Evolutionary conservation across 2,888 invertebrate species (phyloP), one percentile per base, ranked within the genome.

Genomic region (Gasteruption jaculator): DNA sequence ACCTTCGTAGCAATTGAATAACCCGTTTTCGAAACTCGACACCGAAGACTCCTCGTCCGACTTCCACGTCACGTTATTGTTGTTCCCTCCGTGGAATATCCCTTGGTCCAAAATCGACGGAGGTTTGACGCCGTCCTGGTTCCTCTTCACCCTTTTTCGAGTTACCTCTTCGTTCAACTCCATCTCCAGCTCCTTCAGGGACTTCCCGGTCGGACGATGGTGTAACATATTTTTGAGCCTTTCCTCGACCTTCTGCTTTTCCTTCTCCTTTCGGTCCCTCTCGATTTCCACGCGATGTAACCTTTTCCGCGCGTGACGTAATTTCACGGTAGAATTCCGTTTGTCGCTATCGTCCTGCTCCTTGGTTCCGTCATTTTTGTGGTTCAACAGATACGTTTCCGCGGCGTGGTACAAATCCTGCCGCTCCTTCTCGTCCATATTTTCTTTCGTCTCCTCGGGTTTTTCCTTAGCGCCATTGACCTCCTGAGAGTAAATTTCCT

Each of bases 21-120:
- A 72, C 46, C 80, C 83, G 40, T 80, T 85, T 72, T 90, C 90
- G 68, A 90, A 90, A 67, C 89, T 89, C 0, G 89, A 89, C n/a
- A 83, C 78, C 5, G 85, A 85, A 40, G 78, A 80, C 40, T 83
- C 83, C 43, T 78, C 76, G 5, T 73, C 52, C 4, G 71, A 66
- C 25, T 73, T 65, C 1, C 80, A 76, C 37, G 71, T 72, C 57
- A 86, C 84, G 42, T 62, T 61, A 8, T 78, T 78, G 2, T 61
- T 61, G 70, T 86, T 87, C 4, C 88, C 88, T 3, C 88, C 88
- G 60, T 88, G 88, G 52, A 80, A 80, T 8, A 86, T 82, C 35
- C 84, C 85, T 20, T 82, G 79, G 71, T 88, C 87, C 38, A 86
- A 74, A 40, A 83, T 71, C 5, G 58, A 54, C 4, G 64, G 59